Evolutionary conservation across 1,140 invertebrate genomes (phyloP).

Genomic region (Elymnias hypermnestra): DNA sequence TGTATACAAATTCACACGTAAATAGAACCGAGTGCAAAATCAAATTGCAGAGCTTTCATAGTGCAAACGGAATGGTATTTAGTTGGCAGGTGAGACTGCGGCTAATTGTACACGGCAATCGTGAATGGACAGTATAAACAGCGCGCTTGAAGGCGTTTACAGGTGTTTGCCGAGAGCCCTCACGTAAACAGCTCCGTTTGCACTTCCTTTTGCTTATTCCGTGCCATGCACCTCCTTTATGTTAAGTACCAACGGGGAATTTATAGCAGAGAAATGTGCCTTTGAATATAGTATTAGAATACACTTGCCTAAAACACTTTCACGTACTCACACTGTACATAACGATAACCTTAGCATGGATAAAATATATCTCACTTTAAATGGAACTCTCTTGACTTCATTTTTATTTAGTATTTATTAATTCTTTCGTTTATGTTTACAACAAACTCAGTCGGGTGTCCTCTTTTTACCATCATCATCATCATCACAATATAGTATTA

Average conservation of each 20-base stretch:
- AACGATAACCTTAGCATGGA: too few relatives aligned
- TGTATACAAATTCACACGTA: too few relatives aligned
- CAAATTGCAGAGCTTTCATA: conserved; percentile 12
- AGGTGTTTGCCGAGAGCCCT: conserved; percentile 63
- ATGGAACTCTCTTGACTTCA: too few relatives aligned
- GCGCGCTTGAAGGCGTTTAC: conserved; percentile 41
- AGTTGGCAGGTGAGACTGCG: conserved; percentile 43
- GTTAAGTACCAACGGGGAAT: conserved; percentile 4
- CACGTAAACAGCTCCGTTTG: conserved; percentile 58
- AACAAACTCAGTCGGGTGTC: too few relatives aligned
- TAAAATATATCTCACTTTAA: too few relatives aligned
- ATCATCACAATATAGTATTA: too few relatives aligned
- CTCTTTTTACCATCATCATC: too few relatives aligned
- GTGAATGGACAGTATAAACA: conserved; percentile 56
- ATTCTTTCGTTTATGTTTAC: too few relatives aligned
- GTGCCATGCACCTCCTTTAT: conserved; percentile 14
- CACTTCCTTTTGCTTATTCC: conserved; percentile 41
- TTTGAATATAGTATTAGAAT: conserved; percentile 3
- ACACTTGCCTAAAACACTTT: not conserved
- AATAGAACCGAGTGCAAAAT: not conserved
- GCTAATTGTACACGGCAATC: conserved; percentile 58
- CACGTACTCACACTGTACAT: not conserved
- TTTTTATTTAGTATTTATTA: too few relatives aligned
- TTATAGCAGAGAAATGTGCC: not conserved
- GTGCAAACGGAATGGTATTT: conserved; percentile 22